These are phyloP conservation scores for Chaetops frenatus DNA, from an alignment of 2,113 vertebrate species.

Conservation along the genomic window DNA sequence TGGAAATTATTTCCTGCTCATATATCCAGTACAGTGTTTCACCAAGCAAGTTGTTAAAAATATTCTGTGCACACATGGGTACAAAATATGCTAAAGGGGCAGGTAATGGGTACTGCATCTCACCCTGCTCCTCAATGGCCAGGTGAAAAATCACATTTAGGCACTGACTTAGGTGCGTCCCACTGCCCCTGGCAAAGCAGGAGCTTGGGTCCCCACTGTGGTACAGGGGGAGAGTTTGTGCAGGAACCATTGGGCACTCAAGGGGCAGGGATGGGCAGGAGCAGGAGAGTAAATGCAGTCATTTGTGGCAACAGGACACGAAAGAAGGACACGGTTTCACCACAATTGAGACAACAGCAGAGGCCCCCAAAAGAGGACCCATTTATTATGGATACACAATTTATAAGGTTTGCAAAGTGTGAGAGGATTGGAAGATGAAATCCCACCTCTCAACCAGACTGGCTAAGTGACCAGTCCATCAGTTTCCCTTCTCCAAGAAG, in stretches of 20 bases:
- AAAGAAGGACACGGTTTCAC: too few relatives aligned
- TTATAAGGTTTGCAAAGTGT: too few relatives aligned
- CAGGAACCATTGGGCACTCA: accelerated
- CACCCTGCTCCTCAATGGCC: background rate
- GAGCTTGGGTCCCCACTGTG: background rate
- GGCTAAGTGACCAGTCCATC: too few relatives aligned
- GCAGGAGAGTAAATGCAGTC: background rate
- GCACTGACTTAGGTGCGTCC: background rate
- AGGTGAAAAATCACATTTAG: background rate
- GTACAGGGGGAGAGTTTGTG: background rate
- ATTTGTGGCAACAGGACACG: too few relatives aligned
- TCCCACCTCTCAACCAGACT: too few relatives aligned
- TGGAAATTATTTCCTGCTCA: background rate
- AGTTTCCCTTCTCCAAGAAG: too few relatives aligned
- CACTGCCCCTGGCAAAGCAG: background rate
- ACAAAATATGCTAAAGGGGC: background rate
- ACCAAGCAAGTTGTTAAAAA: background rate
- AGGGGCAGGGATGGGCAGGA: background rate
- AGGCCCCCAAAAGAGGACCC: too few relatives aligned
- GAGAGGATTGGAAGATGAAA: too few relatives aligned
- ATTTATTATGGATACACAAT: too few relatives aligned
- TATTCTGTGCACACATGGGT: background rate
- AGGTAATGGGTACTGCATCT: background rate
- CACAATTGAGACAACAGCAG: too few relatives aligned
- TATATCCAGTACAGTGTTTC: background rate